phyloP scores from a whole-genome alignment of 1,140 invertebrate genomes.

The Ceratoteleas bidentatus region DNA sequence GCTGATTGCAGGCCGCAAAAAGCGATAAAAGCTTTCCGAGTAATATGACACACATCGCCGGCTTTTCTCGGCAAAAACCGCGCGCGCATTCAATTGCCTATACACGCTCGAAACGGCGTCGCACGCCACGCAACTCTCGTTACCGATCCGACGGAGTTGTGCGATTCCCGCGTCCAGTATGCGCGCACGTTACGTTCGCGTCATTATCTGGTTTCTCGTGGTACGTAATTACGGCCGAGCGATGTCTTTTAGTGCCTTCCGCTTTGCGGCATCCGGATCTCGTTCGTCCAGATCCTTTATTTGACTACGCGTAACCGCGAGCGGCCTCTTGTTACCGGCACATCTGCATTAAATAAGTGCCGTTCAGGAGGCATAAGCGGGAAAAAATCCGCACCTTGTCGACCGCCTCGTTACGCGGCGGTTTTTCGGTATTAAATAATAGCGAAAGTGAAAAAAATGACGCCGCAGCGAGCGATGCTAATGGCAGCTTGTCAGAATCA shows the following conservation, averaged over 20 bases:
- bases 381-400: constrained; percentile 24
- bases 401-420: too few species aligned
- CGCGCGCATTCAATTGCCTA: constrained; percentile 18
- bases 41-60: constrained; percentile 40
- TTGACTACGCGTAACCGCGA: constrained; percentile 55
- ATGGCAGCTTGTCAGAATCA: too few species aligned
- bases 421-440: too few species aligned
- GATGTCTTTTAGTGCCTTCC: constrained; percentile 71
- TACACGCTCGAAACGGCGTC: constrained; percentile 21
- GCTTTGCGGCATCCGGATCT: constrained; percentile 66
- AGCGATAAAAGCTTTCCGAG: constrained; percentile 27
- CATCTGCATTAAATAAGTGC: constrained; percentile 56
- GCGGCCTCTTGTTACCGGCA: constrained; percentile 45
- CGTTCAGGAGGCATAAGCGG: constrained; percentile 19
- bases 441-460: too few species aligned
- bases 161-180: background rate
- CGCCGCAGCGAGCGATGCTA: too few species aligned
- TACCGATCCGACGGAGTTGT: constrained; percentile 28
- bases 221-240: constrained; percentile 71
- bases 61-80: constrained; percentile 10
- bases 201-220: constrained; percentile 65
- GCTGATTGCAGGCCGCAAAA: constrained; percentile 19
- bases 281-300: constrained; percentile 55
- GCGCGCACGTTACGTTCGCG: constrained; percentile 45
- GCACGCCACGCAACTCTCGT: constrained; percentile 41